phyloP scores from a whole-genome alignment of 2,888 invertebrate genomes.

The Leptinotarsa haldemani region DNA sequence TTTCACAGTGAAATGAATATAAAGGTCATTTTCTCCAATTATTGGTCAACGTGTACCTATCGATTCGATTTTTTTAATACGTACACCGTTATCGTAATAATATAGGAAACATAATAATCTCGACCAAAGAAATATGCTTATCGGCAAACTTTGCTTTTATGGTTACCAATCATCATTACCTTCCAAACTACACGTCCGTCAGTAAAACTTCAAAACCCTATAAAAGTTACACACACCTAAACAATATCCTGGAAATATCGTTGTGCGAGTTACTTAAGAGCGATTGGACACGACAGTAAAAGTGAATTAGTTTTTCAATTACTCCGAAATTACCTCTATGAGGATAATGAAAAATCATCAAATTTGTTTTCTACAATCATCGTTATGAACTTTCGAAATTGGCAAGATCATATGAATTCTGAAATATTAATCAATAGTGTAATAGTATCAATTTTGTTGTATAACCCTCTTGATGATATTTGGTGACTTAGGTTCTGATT shows the following conservation, averaged over 20 bases:
- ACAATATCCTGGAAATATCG: conserved; percentile 15
- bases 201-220: conserved; percentile 7
- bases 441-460: too few relatives aligned
- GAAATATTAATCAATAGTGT: too few relatives aligned
- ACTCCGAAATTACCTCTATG: too few relatives aligned
- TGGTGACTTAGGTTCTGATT: too few relatives aligned
- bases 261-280: neutral
- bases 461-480: too few relatives aligned
- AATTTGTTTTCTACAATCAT: too few relatives aligned
- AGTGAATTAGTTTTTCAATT: too few relatives aligned
- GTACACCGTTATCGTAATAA: neutral
- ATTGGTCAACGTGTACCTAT: neutral
- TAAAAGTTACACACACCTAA: conserved; percentile 4
- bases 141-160: conserved; percentile 20
- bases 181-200: conserved; percentile 9
- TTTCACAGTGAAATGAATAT: neutral
- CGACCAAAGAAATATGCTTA: conserved; percentile 1
- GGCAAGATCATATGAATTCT: too few relatives aligned
- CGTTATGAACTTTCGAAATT: too few relatives aligned
- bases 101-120: conserved; percentile 2
- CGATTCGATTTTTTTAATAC: neutral
- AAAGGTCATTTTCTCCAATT: neutral
- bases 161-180: conserved; percentile 23
- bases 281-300: conserved; percentile 1
- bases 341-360: too few relatives aligned